These are phyloP conservation scores for Amiota minor DNA, from an alignment of 2,888 invertebrate species.

Conservation along the genomic window DNA sequence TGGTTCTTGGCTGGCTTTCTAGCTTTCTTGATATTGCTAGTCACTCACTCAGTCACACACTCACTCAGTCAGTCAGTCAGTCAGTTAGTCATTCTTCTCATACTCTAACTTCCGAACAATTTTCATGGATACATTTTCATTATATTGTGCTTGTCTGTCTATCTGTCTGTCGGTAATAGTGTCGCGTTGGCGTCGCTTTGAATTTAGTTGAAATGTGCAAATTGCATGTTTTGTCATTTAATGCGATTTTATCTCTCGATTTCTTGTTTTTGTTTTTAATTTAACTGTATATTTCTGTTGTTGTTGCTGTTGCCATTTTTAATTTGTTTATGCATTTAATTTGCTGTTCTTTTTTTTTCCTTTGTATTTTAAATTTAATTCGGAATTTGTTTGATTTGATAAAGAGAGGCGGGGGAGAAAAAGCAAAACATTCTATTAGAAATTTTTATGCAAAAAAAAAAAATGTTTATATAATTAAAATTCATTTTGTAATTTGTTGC, in stretches of 20 bases:
- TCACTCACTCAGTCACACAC: no score
- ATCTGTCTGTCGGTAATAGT: not conserved
- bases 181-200: not conserved
- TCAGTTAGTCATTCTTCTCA: no score
- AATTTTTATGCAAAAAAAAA: constrained; percentile 7
- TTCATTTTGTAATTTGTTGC: constrained; percentile 12
- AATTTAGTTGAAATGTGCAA: constrained; percentile 34
- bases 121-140: no score
- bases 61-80: no score
- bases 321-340: constrained; percentile 15
- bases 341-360: not conserved
- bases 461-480: constrained; percentile 11
- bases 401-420: no score
- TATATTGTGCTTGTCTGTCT: not conserved
- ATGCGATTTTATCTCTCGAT: constrained; percentile 8
- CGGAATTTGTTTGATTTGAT: not conserved
- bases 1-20: no score
- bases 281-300: not conserved
- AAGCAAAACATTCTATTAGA: constrained; percentile 7
- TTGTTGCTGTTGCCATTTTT: constrained; percentile 29
- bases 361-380: not conserved
- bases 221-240: constrained; percentile 35
- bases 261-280: constrained; percentile 30
- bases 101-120: no score
- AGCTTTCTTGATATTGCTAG: no score